Evolutionary conservation across 2,888 invertebrate species (phyloP), one percentile per base, ranked within the genome.

Genomic region (Philaethria dido): DNA sequence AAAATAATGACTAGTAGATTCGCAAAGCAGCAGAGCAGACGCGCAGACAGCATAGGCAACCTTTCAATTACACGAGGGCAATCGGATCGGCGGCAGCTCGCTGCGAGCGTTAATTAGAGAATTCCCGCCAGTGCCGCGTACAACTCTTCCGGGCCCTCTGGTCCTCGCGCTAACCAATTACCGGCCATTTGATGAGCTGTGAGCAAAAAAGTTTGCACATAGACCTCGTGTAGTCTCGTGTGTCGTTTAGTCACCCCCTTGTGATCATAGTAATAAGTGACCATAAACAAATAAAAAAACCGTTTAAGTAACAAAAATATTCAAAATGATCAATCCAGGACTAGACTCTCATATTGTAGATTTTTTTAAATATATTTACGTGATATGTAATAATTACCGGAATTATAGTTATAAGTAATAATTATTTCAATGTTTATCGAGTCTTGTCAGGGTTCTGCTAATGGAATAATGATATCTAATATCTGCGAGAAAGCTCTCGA

Each of bases 111-210:
- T 89, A 89, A 89, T 91, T 89, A 87, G 84, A 84, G 85, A 83
- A 82, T 81, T 82, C 83, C 81, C 83, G 79, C 77, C 78, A 77
- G 78, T 75, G 69, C 73, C 61, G 72, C 79, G 75, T 80, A 77
- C 75, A 77, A 72, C 72, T 73, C 71, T 72, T 71, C 80, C 83
- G 85, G 81, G 78, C 81, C 79, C 79, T 79, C 81, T 82, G 74
- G 64, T 69, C 50, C 80, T 82, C 80, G 81, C 79, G 82, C 83
- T 77, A 85, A 86, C 89, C 89, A 92, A 90, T 90, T 91, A 90
- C 85, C 84, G 85, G 81, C 76, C 78, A 78, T 76, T 83, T 83
- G 86, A 89, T 87, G 86, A 84, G 74, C 80, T 82, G 80, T 82
- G 83, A 81, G 84, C 83, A 82, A 82, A 83, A 85, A 84, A 87